Evolutionary conservation across 2,113 vertebrate genomes (phyloP).

Genomic region (Galeopterus variegatus): DNA sequence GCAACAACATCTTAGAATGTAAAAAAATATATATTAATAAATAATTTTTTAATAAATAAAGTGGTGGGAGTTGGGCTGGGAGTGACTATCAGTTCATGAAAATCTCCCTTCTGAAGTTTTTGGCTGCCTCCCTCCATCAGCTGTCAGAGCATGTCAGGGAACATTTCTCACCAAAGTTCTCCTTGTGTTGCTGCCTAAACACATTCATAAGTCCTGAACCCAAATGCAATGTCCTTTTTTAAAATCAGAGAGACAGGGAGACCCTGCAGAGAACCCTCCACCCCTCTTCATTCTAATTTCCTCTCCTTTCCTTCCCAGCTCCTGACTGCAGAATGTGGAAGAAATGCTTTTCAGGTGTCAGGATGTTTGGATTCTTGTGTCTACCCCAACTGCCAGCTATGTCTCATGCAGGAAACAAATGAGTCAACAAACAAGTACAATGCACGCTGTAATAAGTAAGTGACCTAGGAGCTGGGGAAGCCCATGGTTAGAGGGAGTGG

Average conservation of each 20-base stretch:
- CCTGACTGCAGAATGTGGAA: not conserved
- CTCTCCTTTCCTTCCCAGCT: not conserved
- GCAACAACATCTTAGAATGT: too few relatives aligned
- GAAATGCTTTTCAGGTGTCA: not conserved
- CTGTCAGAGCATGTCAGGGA: constrained; percentile 65
- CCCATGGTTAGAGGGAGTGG: not conserved
- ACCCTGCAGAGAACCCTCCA: not conserved
- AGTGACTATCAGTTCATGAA: not conserved
- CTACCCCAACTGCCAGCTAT: not conserved
- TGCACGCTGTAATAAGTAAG: not conserved
- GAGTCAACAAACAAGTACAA: not conserved
- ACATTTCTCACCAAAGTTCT: constrained; percentile 65
- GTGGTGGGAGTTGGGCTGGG: not conserved
- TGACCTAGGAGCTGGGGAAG: not conserved
- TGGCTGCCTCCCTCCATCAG: not conserved
- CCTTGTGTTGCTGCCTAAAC: constrained; percentile 65
- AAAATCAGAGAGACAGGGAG: constrained; percentile 66
- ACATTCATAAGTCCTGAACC: constrained; percentile 78
- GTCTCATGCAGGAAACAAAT: not conserved
- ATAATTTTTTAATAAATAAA: too few relatives aligned
- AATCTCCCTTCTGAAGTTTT: constrained; percentile 40
- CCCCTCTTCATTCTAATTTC: not conserved
- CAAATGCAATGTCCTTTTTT: constrained; percentile 57
- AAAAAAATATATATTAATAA: too few relatives aligned
- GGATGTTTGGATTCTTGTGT: not conserved